Conservation (phyloP, 2,113 vertebrate genomes). For the Amazona vittata region DNA sequence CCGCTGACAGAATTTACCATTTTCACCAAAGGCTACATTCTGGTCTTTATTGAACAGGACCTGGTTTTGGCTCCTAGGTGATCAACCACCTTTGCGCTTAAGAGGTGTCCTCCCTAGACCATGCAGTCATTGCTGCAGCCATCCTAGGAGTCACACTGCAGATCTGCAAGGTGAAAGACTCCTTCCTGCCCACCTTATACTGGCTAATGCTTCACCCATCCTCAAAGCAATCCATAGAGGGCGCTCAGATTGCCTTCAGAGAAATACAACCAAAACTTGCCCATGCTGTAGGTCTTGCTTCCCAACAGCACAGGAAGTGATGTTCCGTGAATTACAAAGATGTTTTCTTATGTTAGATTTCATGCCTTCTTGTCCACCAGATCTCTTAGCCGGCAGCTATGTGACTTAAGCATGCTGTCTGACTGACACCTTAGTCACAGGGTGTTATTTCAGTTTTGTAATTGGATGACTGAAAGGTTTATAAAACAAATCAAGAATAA, state of each 20-base stretch:
- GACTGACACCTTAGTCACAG: neutral
- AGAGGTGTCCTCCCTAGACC: neutral
- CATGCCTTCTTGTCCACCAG: neutral
- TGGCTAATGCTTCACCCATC: neutral
- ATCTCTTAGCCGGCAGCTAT: neutral
- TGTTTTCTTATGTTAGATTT: neutral
- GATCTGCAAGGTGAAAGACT: neutral
- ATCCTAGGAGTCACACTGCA: accelerated
- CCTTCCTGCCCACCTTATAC: neutral
- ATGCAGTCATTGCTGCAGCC: neutral
- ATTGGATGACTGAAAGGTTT: neutral
- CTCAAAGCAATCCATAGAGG: neutral
- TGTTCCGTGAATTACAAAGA: neutral
- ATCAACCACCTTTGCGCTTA: neutral
- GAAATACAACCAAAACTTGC: neutral
- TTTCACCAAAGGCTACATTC: neutral
- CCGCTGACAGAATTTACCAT: neutral
- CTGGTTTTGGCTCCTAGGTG: neutral
- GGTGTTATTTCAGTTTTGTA: neutral
- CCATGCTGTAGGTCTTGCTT: neutral
- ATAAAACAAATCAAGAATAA: neutral
- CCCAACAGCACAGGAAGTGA: neutral
- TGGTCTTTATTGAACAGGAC: neutral
- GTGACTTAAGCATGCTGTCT: neutral
- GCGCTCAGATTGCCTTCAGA: neutral